Conservation (phyloP, 2,113 vertebrate genomes). For the Alexandromys fortis region DNA sequence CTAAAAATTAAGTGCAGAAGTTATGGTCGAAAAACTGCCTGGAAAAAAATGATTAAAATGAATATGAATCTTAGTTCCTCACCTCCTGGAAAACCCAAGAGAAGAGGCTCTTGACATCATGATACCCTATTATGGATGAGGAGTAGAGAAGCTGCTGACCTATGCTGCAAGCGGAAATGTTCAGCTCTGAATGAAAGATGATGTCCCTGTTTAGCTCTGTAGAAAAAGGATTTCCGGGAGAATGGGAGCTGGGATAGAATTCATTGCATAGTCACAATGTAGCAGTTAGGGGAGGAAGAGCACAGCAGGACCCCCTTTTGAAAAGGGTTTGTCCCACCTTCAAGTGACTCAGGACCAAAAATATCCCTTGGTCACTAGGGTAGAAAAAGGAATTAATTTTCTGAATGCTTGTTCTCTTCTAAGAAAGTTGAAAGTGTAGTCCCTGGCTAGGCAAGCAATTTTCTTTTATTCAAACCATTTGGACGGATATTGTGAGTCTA, state of each 20-base stretch:
- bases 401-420: neutral
- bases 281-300: neutral
- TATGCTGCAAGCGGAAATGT: neutral
- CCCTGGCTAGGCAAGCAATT: neutral
- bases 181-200: neutral
- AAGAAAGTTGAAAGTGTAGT: neutral
- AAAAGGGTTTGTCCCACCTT: neutral
- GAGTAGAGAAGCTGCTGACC: neutral
- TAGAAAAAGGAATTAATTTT: neutral
- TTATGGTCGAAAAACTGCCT: neutral
- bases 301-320: neutral
- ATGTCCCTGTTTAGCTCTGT: neutral
- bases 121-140: neutral
- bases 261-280: neutral
- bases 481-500: neutral
- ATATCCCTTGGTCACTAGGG: neutral
- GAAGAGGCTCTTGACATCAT: neutral
- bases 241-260: neutral
- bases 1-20: neutral
- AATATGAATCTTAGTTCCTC: neutral
- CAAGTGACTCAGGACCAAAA: neutral
- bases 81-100: neutral
- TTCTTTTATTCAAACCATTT: neutral
- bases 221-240: neutral
- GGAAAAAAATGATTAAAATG: neutral